Percentiles rank a stretch among this genome's conserved stretches.
Conservation (phyloP, 2,113 vertebrate genomes). For the Bettongia penicillata region DNA sequence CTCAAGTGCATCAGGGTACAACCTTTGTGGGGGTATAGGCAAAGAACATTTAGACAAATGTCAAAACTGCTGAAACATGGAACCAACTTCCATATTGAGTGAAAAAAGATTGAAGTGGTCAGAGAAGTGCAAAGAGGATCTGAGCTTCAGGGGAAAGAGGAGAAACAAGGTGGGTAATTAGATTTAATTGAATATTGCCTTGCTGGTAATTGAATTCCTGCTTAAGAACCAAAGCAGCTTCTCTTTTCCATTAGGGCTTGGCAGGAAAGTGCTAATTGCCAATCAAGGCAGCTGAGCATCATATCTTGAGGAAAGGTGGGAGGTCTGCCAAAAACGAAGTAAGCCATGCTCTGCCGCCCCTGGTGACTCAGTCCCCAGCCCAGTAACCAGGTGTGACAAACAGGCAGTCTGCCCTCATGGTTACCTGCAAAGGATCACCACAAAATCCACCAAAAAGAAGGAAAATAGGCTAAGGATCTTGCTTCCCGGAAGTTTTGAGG, state of each 20-base stretch:
- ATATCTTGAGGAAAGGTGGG: neutral
- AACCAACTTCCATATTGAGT: slow-evolving; percentile 8
- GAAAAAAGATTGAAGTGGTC: slow-evolving; percentile 3
- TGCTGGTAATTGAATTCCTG: slow-evolving; percentile 7
- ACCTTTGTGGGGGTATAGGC: neutral
- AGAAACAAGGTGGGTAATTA: slow-evolving; percentile 6
- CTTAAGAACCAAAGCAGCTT: neutral
- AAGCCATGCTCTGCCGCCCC: neutral
- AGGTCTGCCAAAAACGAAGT: neutral
- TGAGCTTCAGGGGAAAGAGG: neutral
- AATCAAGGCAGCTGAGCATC: slow-evolving; percentile 1
- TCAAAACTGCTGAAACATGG: slow-evolving; percentile 32
- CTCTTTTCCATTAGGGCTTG: slow-evolving; percentile 2
- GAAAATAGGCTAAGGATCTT: neutral
- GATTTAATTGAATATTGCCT: slow-evolving; percentile 4
- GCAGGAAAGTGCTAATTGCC: slow-evolving; percentile 1
- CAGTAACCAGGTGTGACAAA: neutral
- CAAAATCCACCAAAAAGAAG: neutral
- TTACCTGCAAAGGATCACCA: neutral
- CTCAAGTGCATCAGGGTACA: neutral
- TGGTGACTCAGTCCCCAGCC: neutral
- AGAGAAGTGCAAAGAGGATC: neutral
- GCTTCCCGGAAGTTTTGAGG: neutral
- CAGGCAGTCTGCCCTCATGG: neutral
- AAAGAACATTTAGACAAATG: slow-evolving; percentile 36